These are phyloP conservation scores for Andricus curvator DNA, from an alignment of 2,888 invertebrate genomes.

Conservation along the genomic window DNA sequence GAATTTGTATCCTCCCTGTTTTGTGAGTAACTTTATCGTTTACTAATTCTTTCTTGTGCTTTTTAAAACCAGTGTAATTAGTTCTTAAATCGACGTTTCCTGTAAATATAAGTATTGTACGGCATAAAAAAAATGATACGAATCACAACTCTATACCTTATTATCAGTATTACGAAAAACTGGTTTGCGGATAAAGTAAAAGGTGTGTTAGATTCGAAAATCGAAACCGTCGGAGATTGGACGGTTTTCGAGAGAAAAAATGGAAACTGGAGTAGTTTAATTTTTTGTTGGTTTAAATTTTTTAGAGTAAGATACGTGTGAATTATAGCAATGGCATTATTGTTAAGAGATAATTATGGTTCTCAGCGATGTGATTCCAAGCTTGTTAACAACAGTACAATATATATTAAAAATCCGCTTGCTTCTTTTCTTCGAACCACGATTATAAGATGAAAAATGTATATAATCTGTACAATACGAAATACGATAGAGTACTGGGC, in stretches of 20 bases:
- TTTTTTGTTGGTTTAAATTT: slow-evolving; percentile 2
- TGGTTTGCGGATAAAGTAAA: background rate
- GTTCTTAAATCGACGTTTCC: background rate
- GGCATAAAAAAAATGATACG: background rate
- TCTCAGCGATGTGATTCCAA: background rate
- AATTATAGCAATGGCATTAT: background rate
- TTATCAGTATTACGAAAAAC: slow-evolving; percentile 24
- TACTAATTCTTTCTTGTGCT: background rate
- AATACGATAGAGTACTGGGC: background rate
- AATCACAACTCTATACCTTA: background rate
- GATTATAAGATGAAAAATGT: background rate
- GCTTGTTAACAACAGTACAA: slow-evolving; percentile 23
- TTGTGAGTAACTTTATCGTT: background rate
- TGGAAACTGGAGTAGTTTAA: background rate
- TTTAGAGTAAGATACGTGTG: background rate
- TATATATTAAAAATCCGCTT: background rate
- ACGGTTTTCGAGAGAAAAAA: background rate
- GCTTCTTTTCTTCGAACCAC: background rate
- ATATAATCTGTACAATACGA: slow-evolving; percentile 7
- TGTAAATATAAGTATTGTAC: background rate
- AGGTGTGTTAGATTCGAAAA: slow-evolving; percentile 18
- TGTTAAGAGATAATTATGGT: background rate
- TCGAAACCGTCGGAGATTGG: background rate
- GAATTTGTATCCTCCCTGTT: background rate
- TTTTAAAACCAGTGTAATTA: slow-evolving; percentile 5